Evolutionary conservation across 2,888 invertebrate genomes (phyloP).

Genomic region (Heliconius ismenius): DNA sequence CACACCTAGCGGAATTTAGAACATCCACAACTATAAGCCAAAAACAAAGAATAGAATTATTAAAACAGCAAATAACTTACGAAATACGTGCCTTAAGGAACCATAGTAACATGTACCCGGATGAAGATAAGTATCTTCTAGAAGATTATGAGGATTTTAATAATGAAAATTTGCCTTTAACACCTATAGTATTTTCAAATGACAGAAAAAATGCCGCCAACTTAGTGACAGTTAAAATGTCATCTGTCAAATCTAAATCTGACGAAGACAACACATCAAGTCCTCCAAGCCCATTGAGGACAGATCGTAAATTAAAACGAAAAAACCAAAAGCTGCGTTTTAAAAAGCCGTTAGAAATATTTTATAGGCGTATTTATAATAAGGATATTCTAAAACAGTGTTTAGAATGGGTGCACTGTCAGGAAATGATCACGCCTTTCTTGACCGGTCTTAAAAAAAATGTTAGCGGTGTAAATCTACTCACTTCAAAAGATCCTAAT

Average conservation of each 20-base stretch:
- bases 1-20: slow-evolving; percentile 26
- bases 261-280: slow-evolving; percentile 6
- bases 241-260: slow-evolving; percentile 32
- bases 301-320: slow-evolving; percentile 18
- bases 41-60: slow-evolving; percentile 36
- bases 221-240: slow-evolving; percentile 20
- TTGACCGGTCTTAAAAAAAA: slow-evolving; percentile 51
- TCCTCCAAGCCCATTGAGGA: background rate
- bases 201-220: slow-evolving; percentile 19
- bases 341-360: slow-evolving; percentile 46
- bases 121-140: background rate
- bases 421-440: slow-evolving; percentile 54
- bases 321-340: slow-evolving; percentile 29
- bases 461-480: slow-evolving; percentile 31
- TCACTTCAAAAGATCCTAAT: slow-evolving; percentile 33
- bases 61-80: slow-evolving; percentile 32
- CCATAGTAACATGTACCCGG: background rate
- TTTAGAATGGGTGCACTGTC: slow-evolving; percentile 52
- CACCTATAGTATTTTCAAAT: slow-evolving; percentile 31
- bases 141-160: slow-evolving; percentile 31
- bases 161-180: slow-evolving; percentile 36
- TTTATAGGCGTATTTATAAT: slow-evolving; percentile 45
- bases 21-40: slow-evolving; percentile 28
- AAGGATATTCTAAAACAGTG: slow-evolving; percentile 35
- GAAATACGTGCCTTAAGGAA: slow-evolving; percentile 29